Percentiles rank a stretch among this genome's conserved stretches.
Evolutionary conservation across 2,113 vertebrate genomes (phyloP).

Genomic region (Taxidea taxus): DNA sequence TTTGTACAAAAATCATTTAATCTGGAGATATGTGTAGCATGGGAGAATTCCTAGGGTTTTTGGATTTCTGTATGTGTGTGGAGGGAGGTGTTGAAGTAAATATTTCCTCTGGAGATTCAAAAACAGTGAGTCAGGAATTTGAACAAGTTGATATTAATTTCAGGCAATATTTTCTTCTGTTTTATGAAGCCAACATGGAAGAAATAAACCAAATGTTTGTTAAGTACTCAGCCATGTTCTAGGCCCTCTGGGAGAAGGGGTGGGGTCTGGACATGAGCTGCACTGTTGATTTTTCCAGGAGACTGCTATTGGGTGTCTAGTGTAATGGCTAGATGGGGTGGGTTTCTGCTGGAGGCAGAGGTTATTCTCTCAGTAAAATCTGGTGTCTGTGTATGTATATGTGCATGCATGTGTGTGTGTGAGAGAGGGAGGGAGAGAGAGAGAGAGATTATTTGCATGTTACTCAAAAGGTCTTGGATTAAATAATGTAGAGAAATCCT

Average conservation of each 20-base stretch:
- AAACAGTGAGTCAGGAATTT: slow-evolving; percentile 55
- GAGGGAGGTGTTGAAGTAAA: background rate
- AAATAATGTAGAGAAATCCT: background rate
- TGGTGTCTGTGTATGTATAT: background rate
- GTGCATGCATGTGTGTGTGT: background rate
- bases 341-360: background rate
- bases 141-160: slow-evolving; percentile 67
- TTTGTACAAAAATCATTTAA: slow-evolving; percentile 44
- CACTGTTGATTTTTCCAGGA: background rate
- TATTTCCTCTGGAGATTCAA: slow-evolving; percentile 39
- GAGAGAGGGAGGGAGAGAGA: background rate
- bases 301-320: accelerated
- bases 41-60: slow-evolving; percentile 5
- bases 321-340: too few species aligned
- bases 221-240: background rate
- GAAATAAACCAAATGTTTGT: background rate
- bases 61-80: background rate
- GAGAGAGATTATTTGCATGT: background rate
- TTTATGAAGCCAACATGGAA: background rate
- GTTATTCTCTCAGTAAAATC: background rate
- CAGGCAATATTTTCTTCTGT: slow-evolving; percentile 51
- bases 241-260: background rate
- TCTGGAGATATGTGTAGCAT: background rate
- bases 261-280: accelerated
- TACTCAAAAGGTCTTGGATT: background rate